Percentiles rank a stretch among this genome's conserved stretches.
Conservation (phyloP, 2,113 vertebrate species). For the Lagopus leucura region DNA sequence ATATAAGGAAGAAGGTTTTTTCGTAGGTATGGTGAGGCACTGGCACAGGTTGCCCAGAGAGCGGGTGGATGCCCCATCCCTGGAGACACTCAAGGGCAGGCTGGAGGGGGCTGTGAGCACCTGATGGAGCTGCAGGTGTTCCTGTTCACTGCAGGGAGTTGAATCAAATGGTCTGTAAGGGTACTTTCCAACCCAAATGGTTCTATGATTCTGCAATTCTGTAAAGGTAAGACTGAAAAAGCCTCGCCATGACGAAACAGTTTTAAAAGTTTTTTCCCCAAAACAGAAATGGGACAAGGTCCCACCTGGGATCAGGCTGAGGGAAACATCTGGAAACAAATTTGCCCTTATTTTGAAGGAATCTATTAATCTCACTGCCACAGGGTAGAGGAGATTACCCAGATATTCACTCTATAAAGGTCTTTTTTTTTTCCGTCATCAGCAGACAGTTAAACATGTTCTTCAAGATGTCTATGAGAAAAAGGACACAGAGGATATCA, state of each 20-base stretch:
- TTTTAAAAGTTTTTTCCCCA: not conserved
- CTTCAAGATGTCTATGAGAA: not conserved
- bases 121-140: too few relatives aligned
- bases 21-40: too few relatives aligned
- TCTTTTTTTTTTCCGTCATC: not conserved
- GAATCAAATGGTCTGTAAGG: too few relatives aligned
- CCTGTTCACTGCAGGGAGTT: too few relatives aligned
- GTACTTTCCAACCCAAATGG: too few relatives aligned
- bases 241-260: not conserved
- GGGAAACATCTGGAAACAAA: not conserved
- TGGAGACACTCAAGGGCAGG: too few relatives aligned
- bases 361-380: not conserved
- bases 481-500: not conserved
- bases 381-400: too few relatives aligned
- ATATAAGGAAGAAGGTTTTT: too few relatives aligned
- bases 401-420: not conserved
- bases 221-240: not conserved
- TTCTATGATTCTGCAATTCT: too few relatives aligned
- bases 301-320: not conserved
- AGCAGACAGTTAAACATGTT: fast-evolving
- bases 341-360: not conserved
- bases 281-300: fast-evolving
- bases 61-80: too few relatives aligned
- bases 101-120: too few relatives aligned
- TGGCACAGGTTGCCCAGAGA: too few relatives aligned